Percentiles rank a stretch among this genome's conserved stretches.
phyloP scores from a whole-genome alignment of 2,113 vertebrate genomes.

The Oplegnathus fasciatus region DNA sequence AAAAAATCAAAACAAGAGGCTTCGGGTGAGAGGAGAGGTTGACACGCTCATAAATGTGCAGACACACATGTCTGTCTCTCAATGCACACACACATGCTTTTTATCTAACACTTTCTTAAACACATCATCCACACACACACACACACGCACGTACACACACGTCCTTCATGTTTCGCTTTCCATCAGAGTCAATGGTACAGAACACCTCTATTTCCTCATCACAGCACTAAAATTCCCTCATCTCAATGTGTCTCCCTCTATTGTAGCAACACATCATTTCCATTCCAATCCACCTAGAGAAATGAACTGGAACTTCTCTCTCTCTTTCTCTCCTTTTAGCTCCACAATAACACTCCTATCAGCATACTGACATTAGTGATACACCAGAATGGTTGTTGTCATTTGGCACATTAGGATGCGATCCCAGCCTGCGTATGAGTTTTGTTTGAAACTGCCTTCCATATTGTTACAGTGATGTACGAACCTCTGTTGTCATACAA shows the following conservation, averaged over 20 bases:
- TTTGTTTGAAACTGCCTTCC: constrained; percentile 64
- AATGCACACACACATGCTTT: constrained; percentile 7
- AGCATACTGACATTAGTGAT: constrained; percentile 72
- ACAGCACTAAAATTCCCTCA: constrained; percentile 80
- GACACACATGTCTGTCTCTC: constrained; percentile 43
- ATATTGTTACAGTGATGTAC: constrained; percentile 50
- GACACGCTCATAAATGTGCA: constrained; percentile 55
- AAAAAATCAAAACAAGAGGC: constrained; percentile 66
- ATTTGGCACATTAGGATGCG: constrained; percentile 67
- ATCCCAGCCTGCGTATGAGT: constrained; percentile 45
- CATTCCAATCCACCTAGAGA: constrained; percentile 83
- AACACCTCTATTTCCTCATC: constrained; percentile 83
- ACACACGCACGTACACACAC: constrained; percentile 27
- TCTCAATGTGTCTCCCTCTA: constrained; percentile 81
- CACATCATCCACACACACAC: constrained; percentile 41
- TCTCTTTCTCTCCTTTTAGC: constrained; percentile 51
- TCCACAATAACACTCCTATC: constrained; percentile 71
- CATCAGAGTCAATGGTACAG: constrained; percentile 81
- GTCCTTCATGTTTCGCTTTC: constrained; percentile 73
- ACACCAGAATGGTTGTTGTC: constrained; percentile 69
- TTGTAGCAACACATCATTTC: constrained; percentile 81
- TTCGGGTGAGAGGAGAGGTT: constrained; percentile 67
- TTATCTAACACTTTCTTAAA: constrained; percentile 55
- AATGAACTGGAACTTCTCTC: constrained; percentile 80
- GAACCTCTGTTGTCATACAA: constrained; percentile 33